Percentiles rank a stretch among this genome's conserved stretches.
Evolutionary conservation across 2,888 invertebrate species (phyloP).

Genomic region (Netelia inedita): DNA sequence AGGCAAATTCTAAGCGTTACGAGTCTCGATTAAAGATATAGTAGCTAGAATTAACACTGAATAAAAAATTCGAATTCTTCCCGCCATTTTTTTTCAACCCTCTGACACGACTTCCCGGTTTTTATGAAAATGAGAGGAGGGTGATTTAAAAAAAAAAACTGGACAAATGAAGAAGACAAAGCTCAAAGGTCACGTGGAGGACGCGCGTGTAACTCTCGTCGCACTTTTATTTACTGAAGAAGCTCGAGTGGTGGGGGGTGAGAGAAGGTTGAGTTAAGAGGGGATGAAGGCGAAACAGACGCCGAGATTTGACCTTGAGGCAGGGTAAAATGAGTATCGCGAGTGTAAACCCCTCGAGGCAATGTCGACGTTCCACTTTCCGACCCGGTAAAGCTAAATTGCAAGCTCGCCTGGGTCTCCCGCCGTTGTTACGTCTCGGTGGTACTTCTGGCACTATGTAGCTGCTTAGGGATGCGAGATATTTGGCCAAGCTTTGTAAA

Average conservation of each 20-base stretch:
- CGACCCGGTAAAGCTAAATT: conserved; percentile 46
- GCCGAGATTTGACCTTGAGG: conserved; percentile 50
- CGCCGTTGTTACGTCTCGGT: conserved; percentile 8
- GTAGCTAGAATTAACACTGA: neutral
- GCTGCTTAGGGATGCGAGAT: conserved; percentile 28
- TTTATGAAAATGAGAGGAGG: too few relatives aligned
- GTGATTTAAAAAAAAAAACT: neutral
- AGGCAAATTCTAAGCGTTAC: conserved; percentile 28
- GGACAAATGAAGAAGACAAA: neutral
- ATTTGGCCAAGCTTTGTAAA: conserved; percentile 47
- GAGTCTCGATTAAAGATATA: neutral
- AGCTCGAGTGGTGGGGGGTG: conserved; percentile 9
- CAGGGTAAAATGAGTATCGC: conserved; percentile 48
- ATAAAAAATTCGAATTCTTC: neutral
- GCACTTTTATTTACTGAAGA: conserved; percentile 38
- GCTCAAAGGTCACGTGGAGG: conserved; percentile 18
- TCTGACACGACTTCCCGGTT: neutral
- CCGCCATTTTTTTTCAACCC: neutral
- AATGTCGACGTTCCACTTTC: conserved; percentile 62
- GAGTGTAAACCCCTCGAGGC: conserved; percentile 58
- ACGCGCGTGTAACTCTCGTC: conserved; percentile 2
- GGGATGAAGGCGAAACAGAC: conserved; percentile 14
- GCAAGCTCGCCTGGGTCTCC: conserved; percentile 32
- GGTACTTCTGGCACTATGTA: neutral
- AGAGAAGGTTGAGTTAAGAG: neutral